Evolutionary conservation across 2,113 vertebrate species (phyloP), one percentile per base, ranked within the genome.

Genomic region (Ceyx margarethae): DNA sequence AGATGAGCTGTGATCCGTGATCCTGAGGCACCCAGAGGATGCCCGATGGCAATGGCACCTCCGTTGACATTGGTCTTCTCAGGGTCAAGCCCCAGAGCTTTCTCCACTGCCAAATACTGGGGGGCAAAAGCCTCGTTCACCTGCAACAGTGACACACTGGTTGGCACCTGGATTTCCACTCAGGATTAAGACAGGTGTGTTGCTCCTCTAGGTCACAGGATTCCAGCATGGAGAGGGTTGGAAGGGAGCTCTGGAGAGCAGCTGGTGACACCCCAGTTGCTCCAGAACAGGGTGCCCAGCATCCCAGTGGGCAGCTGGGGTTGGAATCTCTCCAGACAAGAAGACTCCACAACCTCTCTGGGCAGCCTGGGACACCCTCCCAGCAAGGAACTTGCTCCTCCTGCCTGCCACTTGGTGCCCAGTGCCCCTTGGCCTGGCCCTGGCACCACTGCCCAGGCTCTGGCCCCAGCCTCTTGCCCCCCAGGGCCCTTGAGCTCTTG

Each of bases 51-150:
- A 2, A 99, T 99, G 83, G 99, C 99, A 15, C 99, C 99, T 40
- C 99, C 98, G 2, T 98, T 98, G 25, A 99, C 98, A 1, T 99
- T 99, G 84, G 96, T 98, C 62, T 99, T 99, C 43, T 98, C 98
- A 7, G 98, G 98, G 84, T 99, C 98, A 43, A 99, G 97, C 19
- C 97, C 98, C 80, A 99, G 90, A 72, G 91, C 97, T 51, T 98
- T 99, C 62, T 98, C 96, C 5, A 99, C 99, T 11, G 99, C 97
- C 68, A 99, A 94, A 91, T 98, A 99, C 94, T 99, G 99, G 26
- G 99, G 31, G 40, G 98, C 99, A 96, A 99, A 99, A 0, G 99
- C 99, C 96, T 99, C 99, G 11, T 99, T 99, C 67, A 99, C 99
- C 99, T 99, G 85, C 40, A 94, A 89, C 28, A 68, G 11, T 5